phyloP scores from a whole-genome alignment of 1,140 invertebrate species.

The Drosophila fuyamai region DNA sequence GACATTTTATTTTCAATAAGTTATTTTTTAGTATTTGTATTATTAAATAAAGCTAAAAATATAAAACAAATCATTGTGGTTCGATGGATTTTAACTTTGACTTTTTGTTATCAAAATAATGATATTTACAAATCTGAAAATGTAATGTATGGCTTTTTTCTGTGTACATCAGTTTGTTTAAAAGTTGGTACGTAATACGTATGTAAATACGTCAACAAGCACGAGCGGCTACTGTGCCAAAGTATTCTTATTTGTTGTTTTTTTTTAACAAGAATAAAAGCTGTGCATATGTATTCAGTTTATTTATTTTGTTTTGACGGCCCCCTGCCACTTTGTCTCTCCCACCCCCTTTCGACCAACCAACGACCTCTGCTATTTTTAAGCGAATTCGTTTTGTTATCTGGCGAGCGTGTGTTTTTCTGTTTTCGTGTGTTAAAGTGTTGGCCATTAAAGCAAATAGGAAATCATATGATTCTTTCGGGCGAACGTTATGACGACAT shows the following conservation, averaged over 20 bases:
- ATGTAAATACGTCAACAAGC: constrained; percentile 45
- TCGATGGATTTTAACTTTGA: too few species aligned
- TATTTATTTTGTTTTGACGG: constrained; percentile 60
- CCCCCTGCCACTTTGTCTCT: neutral
- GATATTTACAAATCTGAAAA: neutral
- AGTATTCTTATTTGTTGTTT: constrained; percentile 10
- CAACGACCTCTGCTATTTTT: constrained; percentile 56
- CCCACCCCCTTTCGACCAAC: neutral
- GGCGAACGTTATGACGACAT: constrained; percentile 48
- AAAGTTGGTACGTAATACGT: neutral
- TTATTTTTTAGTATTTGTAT: too few species aligned
- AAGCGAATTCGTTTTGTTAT: constrained; percentile 54
- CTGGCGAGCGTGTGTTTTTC: constrained; percentile 23
- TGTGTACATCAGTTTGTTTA: constrained; percentile 7
- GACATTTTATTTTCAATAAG: too few species aligned
- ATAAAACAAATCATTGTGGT: too few species aligned
- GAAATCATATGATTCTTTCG: constrained; percentile 65
- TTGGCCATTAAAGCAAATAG: constrained; percentile 52
- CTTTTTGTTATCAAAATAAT: too few species aligned
- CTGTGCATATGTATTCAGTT: constrained; percentile 44
- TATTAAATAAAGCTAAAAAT: too few species aligned
- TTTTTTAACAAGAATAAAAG: constrained; percentile 52
- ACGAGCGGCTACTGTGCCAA: constrained; percentile 52
- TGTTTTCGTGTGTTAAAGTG: constrained; percentile 33
- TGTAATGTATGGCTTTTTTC: neutral